Conservation (phyloP, 1,140 invertebrate genomes). For the Sitodiplosis mosellana region DNA sequence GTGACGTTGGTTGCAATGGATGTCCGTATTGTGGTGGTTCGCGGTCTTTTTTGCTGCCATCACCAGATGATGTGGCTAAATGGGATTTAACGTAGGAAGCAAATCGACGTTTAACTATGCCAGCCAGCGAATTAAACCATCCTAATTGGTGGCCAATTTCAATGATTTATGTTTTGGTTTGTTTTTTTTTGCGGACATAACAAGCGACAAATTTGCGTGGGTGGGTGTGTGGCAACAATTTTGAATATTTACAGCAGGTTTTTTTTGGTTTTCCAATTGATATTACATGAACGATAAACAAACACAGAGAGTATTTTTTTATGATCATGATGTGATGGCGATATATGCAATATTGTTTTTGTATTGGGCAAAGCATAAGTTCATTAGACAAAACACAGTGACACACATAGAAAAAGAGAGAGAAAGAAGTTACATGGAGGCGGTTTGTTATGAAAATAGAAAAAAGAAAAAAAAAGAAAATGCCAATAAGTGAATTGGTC, state of each 20-base stretch:
- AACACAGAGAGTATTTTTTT: too few species aligned
- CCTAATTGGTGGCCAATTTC: constrained; percentile 20
- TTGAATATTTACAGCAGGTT: too few species aligned
- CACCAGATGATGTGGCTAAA: constrained; percentile 16
- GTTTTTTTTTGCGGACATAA: neutral
- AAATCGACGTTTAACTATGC: constrained; percentile 44
- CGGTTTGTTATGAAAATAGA: neutral
- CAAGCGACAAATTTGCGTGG: neutral
- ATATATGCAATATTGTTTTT: too few species aligned
- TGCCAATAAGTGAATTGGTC: neutral
- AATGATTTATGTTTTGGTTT: neutral
- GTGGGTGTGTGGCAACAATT: too few species aligned
- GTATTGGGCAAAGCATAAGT: too few species aligned
- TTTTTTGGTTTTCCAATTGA: too few species aligned
- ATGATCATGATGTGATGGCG: too few species aligned
- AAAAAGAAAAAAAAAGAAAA: neutral
- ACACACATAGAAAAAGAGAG: too few species aligned
- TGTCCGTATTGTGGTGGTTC: neutral
- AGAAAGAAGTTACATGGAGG: neutral
- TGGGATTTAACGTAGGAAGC: constrained; percentile 60
- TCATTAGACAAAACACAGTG: too few species aligned
- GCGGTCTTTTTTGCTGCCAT: too few species aligned
- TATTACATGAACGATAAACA: too few species aligned
- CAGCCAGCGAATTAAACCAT: constrained; percentile 41
- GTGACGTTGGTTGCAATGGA: too few species aligned